These are phyloP conservation scores for Escarpia spicata DNA, from an alignment of 2,888 invertebrate genomes.

Conservation along the genomic window DNA sequence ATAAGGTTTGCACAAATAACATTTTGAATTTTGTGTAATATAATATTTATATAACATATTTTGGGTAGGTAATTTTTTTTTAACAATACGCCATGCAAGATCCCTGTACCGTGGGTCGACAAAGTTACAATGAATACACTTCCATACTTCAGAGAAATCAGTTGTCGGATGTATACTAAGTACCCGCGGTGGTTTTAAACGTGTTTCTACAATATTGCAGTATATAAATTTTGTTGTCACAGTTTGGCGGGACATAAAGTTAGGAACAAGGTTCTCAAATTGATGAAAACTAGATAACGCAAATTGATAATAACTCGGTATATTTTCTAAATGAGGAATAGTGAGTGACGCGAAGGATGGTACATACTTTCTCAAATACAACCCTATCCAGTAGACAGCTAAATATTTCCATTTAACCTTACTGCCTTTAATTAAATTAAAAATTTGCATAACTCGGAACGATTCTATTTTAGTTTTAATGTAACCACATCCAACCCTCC, in stretches of 20 bases:
- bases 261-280: background rate
- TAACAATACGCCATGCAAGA: background rate
- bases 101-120: background rate
- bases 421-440: background rate
- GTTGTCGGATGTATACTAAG: background rate
- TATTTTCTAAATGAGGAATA: background rate
- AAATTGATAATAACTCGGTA: background rate
- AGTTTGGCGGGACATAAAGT: background rate
- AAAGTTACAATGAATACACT: background rate
- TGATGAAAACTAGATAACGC: background rate
- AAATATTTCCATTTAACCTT: background rate
- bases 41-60: background rate
- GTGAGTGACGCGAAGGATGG: background rate
- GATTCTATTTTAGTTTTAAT: background rate
- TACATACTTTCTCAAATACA: background rate
- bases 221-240: constrained; percentile 21
- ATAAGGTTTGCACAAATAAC: background rate
- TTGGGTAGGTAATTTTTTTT: too few relatives aligned
- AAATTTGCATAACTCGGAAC: background rate
- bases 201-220: background rate
- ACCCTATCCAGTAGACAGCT: background rate
- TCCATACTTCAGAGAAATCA: background rate
- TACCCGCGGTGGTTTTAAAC: background rate
- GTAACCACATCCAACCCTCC: background rate
- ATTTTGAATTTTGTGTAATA: background rate